phyloP scores from a whole-genome alignment of 1,140 invertebrate genomes.

The Conus ventricosus region DNA sequence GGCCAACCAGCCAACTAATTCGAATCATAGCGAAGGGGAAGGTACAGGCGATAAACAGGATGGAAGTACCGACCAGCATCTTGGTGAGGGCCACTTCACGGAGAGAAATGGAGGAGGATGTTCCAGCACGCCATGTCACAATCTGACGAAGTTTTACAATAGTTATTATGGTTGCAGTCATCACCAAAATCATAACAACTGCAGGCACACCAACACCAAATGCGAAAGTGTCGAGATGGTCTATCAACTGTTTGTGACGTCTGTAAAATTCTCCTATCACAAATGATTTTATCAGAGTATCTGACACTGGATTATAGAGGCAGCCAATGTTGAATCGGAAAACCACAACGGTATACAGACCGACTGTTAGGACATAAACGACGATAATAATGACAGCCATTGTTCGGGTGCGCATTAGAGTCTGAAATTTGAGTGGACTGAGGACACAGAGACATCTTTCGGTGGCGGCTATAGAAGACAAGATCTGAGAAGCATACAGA shows the following conservation, averaged over 20 bases:
- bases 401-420: too few species aligned
- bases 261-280: background rate
- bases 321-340: background rate
- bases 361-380: too few species aligned
- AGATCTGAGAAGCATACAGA: too few species aligned
- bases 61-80: too few species aligned
- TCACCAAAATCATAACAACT: background rate
- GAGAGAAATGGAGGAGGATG: too few species aligned
- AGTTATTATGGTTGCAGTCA: background rate
- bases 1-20: background rate
- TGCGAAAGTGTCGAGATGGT: background rate
- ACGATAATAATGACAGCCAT: too few species aligned
- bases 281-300: background rate
- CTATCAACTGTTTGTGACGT: background rate
- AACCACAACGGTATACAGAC: too few species aligned
- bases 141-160: background rate
- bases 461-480: too few species aligned
- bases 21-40: background rate
- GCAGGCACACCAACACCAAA: background rate
- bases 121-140: background rate
- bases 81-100: too few species aligned
- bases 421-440: too few species aligned
- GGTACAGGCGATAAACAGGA: too few species aligned
- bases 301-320: background rate
- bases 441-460: too few species aligned